These are phyloP conservation scores for Odontophorus gujanensis DNA, from an alignment of 2,113 vertebrate species.

Conservation along the genomic window DNA sequence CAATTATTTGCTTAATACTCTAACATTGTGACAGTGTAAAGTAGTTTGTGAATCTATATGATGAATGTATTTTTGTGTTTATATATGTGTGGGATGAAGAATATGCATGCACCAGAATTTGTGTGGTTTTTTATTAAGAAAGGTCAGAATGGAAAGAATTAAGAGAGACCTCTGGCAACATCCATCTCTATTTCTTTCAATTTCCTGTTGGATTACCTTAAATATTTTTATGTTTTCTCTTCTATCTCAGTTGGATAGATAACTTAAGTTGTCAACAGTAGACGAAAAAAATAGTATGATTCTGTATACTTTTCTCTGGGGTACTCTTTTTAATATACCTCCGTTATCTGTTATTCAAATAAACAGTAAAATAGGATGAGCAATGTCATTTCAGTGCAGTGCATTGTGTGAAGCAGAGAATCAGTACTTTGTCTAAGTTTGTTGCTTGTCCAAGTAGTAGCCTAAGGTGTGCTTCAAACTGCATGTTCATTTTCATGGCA, in stretches of 20 bases:
- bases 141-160: conserved; percentile 32
- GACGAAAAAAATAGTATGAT: neutral
- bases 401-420: neutral
- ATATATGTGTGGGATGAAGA: neutral
- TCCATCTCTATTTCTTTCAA: conserved; percentile 35
- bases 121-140: conserved; percentile 25
- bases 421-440: neutral
- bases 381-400: neutral
- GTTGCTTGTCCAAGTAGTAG: neutral
- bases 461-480: neutral
- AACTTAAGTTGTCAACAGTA: neutral
- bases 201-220: conserved; percentile 55
- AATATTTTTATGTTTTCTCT: conserved; percentile 25
- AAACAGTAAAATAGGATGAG: neutral
- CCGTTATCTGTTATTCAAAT: neutral
- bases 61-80: neutral
- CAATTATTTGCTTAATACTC: neutral
- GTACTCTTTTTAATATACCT: neutral
- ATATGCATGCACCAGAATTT: neutral
- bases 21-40: neutral
- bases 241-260: neutral
- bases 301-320: neutral
- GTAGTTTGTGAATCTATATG: neutral
- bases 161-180: neutral
- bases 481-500: neutral